A percentile compares a stretch with the other conserved stretches of the same genome.
phyloP scores from a whole-genome alignment of 2,797 vertebrate species.

The Tenualosa ilisha region DNA sequence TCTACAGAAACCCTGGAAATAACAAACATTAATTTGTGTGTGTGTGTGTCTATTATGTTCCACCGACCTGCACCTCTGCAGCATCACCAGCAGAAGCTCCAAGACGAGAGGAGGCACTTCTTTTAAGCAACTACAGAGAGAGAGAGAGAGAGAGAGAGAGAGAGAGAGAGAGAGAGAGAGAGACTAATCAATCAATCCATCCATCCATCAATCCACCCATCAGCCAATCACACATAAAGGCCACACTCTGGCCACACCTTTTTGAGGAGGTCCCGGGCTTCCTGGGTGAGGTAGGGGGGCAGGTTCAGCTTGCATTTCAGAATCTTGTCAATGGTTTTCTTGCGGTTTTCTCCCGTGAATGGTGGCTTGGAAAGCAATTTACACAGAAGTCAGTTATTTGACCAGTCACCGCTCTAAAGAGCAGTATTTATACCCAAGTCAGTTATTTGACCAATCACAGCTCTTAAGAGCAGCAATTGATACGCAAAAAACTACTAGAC shows the following conservation, averaged over 20 bases:
- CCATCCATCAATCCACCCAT: not conserved
- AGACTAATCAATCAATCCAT: not conserved
- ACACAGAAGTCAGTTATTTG: not conserved
- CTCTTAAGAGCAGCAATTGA: not conserved
- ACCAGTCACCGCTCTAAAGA: not conserved
- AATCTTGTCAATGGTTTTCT: conserved; percentile 98
- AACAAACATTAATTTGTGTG: no score
- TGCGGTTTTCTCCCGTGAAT: conserved; percentile 96
- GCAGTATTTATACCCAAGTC: no score
- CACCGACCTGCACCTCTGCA: conserved; percentile 91
- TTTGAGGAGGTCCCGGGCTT: not conserved
- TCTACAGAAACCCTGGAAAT: no score
- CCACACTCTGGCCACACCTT: not conserved
- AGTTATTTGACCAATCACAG: not conserved
- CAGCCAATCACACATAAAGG: not conserved
- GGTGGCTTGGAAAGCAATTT: conserved; percentile 76
- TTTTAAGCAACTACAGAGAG: conserved; percentile 89
- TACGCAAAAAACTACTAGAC: not conserved
- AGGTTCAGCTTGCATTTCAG: conserved; percentile 98
- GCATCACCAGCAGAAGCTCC: conserved; percentile 91
- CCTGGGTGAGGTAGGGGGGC: conserved; percentile 99
- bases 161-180: not conserved
- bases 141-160: not conserved
- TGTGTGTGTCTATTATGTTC: not conserved
- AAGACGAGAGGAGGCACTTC: conserved; percentile 93